phyloP scores from a whole-genome alignment of 2,888 invertebrate species.

The Mythimna lalbum region DNA sequence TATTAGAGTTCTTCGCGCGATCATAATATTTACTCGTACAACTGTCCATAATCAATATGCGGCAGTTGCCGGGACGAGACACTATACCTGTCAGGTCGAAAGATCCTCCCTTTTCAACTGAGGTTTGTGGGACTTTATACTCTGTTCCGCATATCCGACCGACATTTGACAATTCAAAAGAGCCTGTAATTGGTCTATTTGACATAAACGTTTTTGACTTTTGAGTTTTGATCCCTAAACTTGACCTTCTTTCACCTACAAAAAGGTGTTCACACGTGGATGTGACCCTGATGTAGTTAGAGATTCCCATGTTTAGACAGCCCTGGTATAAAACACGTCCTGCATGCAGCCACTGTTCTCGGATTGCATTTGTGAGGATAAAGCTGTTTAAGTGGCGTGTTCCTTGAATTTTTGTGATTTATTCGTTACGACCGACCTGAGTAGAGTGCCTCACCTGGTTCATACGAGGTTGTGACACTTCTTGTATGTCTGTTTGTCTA shows the following conservation, averaged over 20 bases:
- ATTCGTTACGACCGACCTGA: slow-evolving; percentile 7
- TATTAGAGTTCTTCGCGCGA: no score
- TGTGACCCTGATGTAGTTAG: neutral
- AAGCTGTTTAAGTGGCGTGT: slow-evolving; percentile 47
- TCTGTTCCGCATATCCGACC: neutral
- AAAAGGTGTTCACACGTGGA: neutral
- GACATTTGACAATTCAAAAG: no score
- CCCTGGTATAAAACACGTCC: slow-evolving; percentile 32
- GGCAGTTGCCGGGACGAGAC: no score
- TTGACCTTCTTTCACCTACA: neutral
- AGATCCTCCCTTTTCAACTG: no score
- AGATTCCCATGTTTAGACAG: neutral
- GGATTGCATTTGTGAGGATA: slow-evolving; percentile 33
- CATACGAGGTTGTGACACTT: neutral
- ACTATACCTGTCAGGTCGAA: no score
- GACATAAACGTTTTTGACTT: no score
- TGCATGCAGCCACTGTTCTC: slow-evolving; percentile 17
- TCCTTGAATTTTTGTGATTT: slow-evolving; percentile 41
- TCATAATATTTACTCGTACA: no score
- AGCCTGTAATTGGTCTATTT: no score
- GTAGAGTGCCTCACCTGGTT: slow-evolving; percentile 17
- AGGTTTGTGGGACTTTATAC: neutral
- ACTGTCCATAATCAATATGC: no score
- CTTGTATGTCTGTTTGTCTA: neutral
- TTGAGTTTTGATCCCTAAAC: no score